Conservation (phyloP, 2,888 invertebrate genomes). For the Eupeodes luniger region DNA sequence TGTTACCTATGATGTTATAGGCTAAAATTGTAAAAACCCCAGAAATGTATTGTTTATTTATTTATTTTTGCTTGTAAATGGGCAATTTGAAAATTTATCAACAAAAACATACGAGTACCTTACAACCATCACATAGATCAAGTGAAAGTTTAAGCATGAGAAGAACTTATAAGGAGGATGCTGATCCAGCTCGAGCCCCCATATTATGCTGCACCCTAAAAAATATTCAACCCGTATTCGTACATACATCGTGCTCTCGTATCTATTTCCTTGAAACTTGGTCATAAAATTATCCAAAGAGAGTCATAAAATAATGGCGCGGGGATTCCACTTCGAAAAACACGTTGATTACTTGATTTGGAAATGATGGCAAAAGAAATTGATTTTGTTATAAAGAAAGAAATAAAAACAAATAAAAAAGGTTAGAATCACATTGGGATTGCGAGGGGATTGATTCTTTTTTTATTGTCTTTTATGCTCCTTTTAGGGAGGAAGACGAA, state of each 20-base stretch:
- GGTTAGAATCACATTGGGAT: conserved; percentile 23
- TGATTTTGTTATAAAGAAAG: conserved; percentile 24
- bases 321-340: conserved; percentile 24
- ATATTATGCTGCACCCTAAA: background rate
- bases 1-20: conserved; percentile 42
- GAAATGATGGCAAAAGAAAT: conserved; percentile 34
- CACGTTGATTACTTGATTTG: conserved; percentile 46
- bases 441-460: background rate
- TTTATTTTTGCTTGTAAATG: conserved; percentile 47
- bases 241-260: background rate
- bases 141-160: conserved; percentile 21
- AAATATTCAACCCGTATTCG: background rate
- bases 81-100: conserved; percentile 62
- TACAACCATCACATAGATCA: conserved; percentile 4
- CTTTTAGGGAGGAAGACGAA: background rate
- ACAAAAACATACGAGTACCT: conserved; percentile 23
- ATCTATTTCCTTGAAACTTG: conserved; percentile 23
- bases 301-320: conserved; percentile 33
- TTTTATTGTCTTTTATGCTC: conserved; percentile 3
- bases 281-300: conserved; percentile 33
- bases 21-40: conserved; percentile 30
- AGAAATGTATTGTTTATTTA: conserved; percentile 66
- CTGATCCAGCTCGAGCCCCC: background rate
- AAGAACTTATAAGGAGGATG: background rate
- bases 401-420: conserved; percentile 6